Evolutionary conservation across 2,797 vertebrate genomes (phyloP), one percentile per base, ranked within the genome.

Genomic region (Enteromius treurensis): DNA sequence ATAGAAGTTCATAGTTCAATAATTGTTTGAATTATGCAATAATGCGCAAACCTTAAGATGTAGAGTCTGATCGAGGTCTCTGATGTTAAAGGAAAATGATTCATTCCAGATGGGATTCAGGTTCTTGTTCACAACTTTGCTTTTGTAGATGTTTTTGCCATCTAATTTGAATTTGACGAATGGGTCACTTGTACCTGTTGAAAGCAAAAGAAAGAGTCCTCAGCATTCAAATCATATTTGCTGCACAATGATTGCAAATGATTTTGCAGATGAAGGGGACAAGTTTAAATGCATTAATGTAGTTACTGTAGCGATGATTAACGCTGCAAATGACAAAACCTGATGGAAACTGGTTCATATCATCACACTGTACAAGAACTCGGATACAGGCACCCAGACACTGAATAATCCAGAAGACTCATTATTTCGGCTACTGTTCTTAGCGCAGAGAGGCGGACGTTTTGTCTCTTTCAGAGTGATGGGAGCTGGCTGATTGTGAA

Each of bases 161-260:
- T 97, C 96, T 77, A 99, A 90, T 93, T 97, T 97, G 91, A 99
- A 98, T 90, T 99, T 99, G 90, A 99, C 97, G 37, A 98, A 99
- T 0, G 97, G 98, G 88, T 99, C 97, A 82, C 97, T 99, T 14
- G 96, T 96, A 84, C 96, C 98, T 99, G 82, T 79, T 29, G 71
- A 87, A 53, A 68, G 79, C 87, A 34, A 53, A 53, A 51, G 6
- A 51, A 14, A 5, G 19, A 68, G 26, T 68, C 34, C n/a, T 40
- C 10, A 32, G 4, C 9, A 11, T 4, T 53, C 5, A 53, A 40
- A 32, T 53, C 49, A 4, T 34, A 53, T 34, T n/a, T 40, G 29
- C 3, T 51, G 47, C 17, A 53, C 2, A 45, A 23, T 26, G n/a
- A 47, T 74, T 74, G 47, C 26, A 21, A 34, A 73, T 3, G 1